Base-by-base conservation (phyloP, 1,140 invertebrate genomes). In the Drosophila nebulosa region DNA sequence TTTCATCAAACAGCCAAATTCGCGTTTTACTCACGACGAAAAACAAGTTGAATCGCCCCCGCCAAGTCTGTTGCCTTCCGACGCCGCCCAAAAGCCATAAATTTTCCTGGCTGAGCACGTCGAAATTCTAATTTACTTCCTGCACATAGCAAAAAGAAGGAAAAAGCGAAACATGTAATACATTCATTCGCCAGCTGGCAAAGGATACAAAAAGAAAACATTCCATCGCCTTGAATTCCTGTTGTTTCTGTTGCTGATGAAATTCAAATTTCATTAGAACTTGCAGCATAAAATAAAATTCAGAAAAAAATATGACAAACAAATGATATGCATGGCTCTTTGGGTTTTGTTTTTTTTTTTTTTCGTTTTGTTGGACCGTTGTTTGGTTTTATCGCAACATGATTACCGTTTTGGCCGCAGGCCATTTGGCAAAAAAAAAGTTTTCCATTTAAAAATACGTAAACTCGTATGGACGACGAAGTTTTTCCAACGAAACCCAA, bases 41-140 rank as follows among this genome's bases (percentile, higher is more conserved):
- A 14, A 42, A 42, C 39, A 42, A 42, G 39, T 18, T 42, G 39
- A 7, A 14, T 39, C 36, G 14, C 39, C 16, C 6, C 39, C 39
- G 18, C 39, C 18, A 3, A n/a, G 4, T 14, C 6, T 16, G 9
- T 21, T 12, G 6, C 39, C 14, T 0, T 18, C 39, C 6, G 12
- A 6, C 9, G 39, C 39, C 39, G 55, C 50, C 51, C 50, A 62
- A 67, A 77, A 77, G 65, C 67, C 55, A 84, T 83, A 84, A 80
- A 84, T 84, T 79, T 66, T 69, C 58, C 53, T 75, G 73, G 68
- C 65, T 57, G 70, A 67, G 69, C 69, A 80, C 42, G 64, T 71
- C 78, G 69, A 86, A 80, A 80, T 80, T 86, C 57, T 64, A 77
- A 80, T 86, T 74, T 84, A 73, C 68, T 73, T 76, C 69, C 27